Evolutionary conservation across 2,797 vertebrate species (phyloP).

Genomic region (Takifugu rubripes): DNA sequence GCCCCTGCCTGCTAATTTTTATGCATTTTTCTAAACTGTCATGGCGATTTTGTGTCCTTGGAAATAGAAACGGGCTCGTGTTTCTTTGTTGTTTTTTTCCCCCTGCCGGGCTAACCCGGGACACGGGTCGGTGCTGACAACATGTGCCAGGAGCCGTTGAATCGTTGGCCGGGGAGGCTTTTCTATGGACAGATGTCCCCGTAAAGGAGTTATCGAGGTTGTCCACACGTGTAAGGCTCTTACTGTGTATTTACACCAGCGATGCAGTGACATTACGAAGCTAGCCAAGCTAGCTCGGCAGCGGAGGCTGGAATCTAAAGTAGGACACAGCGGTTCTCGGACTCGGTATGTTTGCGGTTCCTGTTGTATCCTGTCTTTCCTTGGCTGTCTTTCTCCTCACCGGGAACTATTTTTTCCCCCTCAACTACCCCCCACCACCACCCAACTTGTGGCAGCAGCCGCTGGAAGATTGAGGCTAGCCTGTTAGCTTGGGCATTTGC

Average conservation of each 20-base stretch:
- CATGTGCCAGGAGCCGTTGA: too few species aligned
- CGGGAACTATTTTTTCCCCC: slow-evolving; percentile 38
- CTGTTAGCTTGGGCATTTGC: slow-evolving; percentile 58
- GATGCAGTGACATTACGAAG: slow-evolving; percentile 73
- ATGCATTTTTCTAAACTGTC: slow-evolving; percentile 86
- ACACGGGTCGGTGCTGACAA: too few species aligned
- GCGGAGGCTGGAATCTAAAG: slow-evolving; percentile 58
- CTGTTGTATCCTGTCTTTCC: slow-evolving; percentile 14
- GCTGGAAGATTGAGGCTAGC: slow-evolving; percentile 36
- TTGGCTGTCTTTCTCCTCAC: slow-evolving; percentile 19
- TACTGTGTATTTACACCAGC: slow-evolving; percentile 65
- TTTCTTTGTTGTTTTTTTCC: slow-evolving; percentile 8
- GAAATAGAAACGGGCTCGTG: slow-evolving; percentile 71
- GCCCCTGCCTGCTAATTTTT: slow-evolving; percentile 75
- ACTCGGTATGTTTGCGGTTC: slow-evolving; percentile 38
- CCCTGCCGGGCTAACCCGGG: not conserved
- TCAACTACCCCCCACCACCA: slow-evolving; percentile 26
- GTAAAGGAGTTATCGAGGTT: slow-evolving; percentile 66
- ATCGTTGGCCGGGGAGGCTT: slow-evolving; percentile 38
- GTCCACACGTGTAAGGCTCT: slow-evolving; percentile 72
- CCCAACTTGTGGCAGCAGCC: slow-evolving; percentile 52
- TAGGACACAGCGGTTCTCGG: slow-evolving; percentile 44
- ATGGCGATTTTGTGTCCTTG: slow-evolving; percentile 86
- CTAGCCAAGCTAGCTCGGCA: slow-evolving; percentile 71
- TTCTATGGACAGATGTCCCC: slow-evolving; percentile 49